Conservation (phyloP, 2,113 vertebrate species). For the Pipa parva region DNA sequence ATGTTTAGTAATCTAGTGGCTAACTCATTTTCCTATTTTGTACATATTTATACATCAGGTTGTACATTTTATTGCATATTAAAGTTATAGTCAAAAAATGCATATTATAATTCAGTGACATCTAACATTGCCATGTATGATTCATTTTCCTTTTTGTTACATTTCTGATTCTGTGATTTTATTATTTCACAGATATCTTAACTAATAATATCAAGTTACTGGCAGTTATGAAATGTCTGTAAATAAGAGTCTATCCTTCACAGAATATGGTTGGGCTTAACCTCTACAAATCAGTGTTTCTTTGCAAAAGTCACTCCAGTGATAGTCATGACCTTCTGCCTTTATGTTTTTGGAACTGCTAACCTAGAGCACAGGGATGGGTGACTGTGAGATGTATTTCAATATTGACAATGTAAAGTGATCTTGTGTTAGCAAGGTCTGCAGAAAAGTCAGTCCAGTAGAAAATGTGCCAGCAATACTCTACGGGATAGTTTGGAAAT, state of each 20-base stretch:
- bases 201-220: background rate
- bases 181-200: no score
- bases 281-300: background rate
- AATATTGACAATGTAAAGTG: conserved; percentile 37
- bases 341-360: conserved; percentile 5
- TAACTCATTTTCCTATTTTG: no score
- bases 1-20: no score
- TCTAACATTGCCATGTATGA: no score
- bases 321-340: conserved; percentile 19
- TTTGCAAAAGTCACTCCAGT: conserved; percentile 11
- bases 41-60: no score
- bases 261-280: background rate
- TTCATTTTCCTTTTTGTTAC: no score
- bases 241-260: no score
- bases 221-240: background rate
- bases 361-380: conserved; percentile 10
- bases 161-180: no score
- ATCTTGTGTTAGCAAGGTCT: conserved; percentile 30
- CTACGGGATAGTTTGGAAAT: conserved; percentile 25
- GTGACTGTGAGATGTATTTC: conserved; percentile 27
- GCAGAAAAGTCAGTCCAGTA: conserved; percentile 18
- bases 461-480: conserved; percentile 16
- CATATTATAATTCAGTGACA: no score
- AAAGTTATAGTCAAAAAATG: no score
- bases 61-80: no score